Evolutionary conservation across 2,888 invertebrate genomes (phyloP).

Genomic region (Clanis bilineata): DNA sequence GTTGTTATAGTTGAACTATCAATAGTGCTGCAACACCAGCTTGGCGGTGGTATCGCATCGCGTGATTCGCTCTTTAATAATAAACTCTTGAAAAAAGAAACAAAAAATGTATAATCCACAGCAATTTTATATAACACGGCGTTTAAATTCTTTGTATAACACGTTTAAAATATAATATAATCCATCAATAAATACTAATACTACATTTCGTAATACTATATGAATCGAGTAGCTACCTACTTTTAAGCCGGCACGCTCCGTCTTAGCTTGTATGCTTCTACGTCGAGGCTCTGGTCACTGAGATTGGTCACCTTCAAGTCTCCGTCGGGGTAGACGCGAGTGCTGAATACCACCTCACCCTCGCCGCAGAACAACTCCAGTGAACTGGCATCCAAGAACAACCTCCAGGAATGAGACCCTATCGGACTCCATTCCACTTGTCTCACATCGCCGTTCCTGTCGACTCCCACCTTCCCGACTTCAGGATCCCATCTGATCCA

Average conservation of each 20-base stretch:
- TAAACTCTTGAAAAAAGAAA: no score
- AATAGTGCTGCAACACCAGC: no score
- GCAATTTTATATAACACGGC: no score
- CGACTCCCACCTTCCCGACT: constrained; percentile 54
- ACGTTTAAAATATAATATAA: background rate
- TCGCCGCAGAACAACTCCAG: constrained; percentile 73
- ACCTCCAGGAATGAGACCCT: constrained; percentile 48
- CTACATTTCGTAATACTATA: background rate
- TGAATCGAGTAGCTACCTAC: no score
- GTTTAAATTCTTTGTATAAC: no score
- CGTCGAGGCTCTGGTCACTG: constrained; percentile 49
- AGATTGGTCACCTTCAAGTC: constrained; percentile 61
- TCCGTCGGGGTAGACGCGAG: constrained; percentile 62
- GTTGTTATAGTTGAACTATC: no score
- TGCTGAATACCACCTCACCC: constrained; percentile 73
- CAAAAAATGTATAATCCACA: no score
- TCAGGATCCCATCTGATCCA: constrained; percentile 54
- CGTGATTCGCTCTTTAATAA: no score
- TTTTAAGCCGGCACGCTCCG: constrained; percentile 49
- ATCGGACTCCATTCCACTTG: constrained; percentile 67
- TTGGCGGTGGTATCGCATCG: no score
- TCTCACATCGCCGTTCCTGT: constrained; percentile 59
- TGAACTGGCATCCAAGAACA: constrained; percentile 70
- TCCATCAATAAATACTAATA: background rate
- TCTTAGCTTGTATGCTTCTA: constrained; percentile 54